Base-by-base conservation (phyloP, 2,113 vertebrate species). In the Tetrao urogallus region DNA sequence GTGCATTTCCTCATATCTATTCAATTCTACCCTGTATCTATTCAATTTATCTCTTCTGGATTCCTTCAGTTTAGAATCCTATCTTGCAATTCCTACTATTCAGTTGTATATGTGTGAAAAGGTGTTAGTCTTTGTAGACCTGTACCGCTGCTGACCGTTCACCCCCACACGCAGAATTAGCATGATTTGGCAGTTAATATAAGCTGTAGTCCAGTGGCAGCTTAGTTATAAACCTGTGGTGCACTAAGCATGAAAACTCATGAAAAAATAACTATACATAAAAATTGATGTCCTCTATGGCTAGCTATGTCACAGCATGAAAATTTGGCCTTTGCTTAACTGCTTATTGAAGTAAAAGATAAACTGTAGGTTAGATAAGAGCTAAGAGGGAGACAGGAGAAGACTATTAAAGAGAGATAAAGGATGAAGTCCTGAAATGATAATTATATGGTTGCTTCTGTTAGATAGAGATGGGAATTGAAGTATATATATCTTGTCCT, bases 111-210 rank as follows among this genome's bases (percentile, higher is more conserved):
- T 67, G 50, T 28, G 18, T 65, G 40, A 21, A 74, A 24, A 42
- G 4, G 1, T n/a, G 28, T 40, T 13, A 8, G 10, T 10, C 42
- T 70, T 78, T 71, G 24, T 77, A 71, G 64, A 14, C 42, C 34
- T 18, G 12, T 86, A 57, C 28, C 32, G 9, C 36, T 79, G 40
- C 8, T 40, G 48, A 45, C 38, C n/a, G 30, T 56, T 63, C 22
- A 50, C 11, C 9, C 27, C 30, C 61, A 19, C 13, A 15, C 2
- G 4, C 2, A 52, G 22, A 75, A 72, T 14, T 78, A 42, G 13
- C 1, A 11, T 2, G 0, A 14, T 58, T 17, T 0, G 69, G 56
- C n/a, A 82, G 0, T 36, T 72, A 66, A 20, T 69, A 6, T 6
- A 66, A 47, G 13, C 57, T 36, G 8, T 78, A 32, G 21, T 52